Base-by-base conservation (phyloP, 2,888 invertebrate genomes). In the Lithodes maja region DNA sequence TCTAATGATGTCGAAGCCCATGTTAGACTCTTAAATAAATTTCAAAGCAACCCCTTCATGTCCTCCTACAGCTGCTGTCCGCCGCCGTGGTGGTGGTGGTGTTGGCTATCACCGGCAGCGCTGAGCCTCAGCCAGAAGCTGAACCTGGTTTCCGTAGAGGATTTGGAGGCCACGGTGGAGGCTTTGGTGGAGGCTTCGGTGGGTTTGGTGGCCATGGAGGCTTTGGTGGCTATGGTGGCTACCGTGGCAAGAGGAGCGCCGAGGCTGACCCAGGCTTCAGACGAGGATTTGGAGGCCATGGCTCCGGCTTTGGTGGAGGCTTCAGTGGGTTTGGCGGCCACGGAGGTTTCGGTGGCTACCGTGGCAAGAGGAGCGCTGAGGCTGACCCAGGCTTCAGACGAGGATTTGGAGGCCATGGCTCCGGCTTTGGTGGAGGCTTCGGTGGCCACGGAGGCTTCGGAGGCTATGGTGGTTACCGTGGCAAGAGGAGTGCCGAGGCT, bases 401-500 rank as follows among this genome's bases (percentile, higher is more conserved):
- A 49, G 52, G 81, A 61, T 68, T 82, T n/a, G 69, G 69, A 3
- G 81, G 81, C 12, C 12, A 49, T 50, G 50, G 50, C 52, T 50
- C 68, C 12, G 52, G 82, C 82, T 82, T 82, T 5, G 69, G 69
- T 52, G 82, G 82, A 49, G 81, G 81, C 69, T 82, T 82, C 12
- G 69, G 69, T 5, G 82, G 82, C 50, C 52, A 69, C 69, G 82
- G 82, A 49, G 80, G 80, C 33, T 78, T 78, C 52, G 80, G 80
- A 1, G 82, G 81, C 68, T 81, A 49, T 49, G 81, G 81, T n/a
- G 81, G 69, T 1, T 82, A 69, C 50, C 82, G 82, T n/a, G 82
- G 82, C 68, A 82, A 82, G 69, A 82, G 82, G 69, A 82, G 82
- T n/a, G 82, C 82, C n/a, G 82, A 82, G 17, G 82, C 82, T n/a